Conservation (phyloP, 2,888 invertebrate species). For the Pristionchus exspectatus region DNA sequence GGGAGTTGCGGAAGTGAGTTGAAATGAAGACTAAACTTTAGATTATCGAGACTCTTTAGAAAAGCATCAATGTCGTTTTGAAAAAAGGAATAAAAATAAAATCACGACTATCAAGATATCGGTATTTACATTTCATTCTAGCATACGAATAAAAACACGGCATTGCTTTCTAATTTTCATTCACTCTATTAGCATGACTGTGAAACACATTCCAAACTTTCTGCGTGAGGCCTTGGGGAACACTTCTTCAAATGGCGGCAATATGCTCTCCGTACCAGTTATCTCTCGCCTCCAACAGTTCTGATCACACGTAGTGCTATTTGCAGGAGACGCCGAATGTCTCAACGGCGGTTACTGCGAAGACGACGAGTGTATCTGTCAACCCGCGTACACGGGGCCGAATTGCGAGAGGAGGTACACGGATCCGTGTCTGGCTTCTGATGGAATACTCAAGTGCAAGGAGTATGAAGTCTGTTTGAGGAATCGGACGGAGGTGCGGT, state of each 20-base stretch:
- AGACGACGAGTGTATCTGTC: neutral
- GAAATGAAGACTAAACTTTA: neutral
- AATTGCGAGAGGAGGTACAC: neutral
- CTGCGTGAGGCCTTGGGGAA: too few relatives aligned
- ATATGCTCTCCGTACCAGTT: too few relatives aligned
- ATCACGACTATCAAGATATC: too few relatives aligned
- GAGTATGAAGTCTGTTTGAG: neutral
- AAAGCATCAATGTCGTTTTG: neutral
- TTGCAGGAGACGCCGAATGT: neutral
- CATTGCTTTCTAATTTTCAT: neutral
- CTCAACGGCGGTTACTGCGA: constrained; percentile 15
- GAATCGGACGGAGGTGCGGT: constrained; percentile 15
- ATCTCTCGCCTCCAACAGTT: too few relatives aligned
- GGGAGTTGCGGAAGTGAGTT: neutral
- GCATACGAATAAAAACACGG: too few relatives aligned
- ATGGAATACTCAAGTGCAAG: neutral
- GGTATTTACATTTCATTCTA: too few relatives aligned
- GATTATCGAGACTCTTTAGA: neutral
- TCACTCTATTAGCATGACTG: neutral
- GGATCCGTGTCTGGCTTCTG: neutral
- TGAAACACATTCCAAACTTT: too few relatives aligned
- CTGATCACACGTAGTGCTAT: too few relatives aligned
- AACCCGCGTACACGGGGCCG: neutral
- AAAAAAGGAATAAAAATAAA: too few relatives aligned
- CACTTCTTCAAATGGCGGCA: too few relatives aligned